Base-by-base conservation (phyloP, 2,113 vertebrate species). In the Prietella phreatophila region DNA sequence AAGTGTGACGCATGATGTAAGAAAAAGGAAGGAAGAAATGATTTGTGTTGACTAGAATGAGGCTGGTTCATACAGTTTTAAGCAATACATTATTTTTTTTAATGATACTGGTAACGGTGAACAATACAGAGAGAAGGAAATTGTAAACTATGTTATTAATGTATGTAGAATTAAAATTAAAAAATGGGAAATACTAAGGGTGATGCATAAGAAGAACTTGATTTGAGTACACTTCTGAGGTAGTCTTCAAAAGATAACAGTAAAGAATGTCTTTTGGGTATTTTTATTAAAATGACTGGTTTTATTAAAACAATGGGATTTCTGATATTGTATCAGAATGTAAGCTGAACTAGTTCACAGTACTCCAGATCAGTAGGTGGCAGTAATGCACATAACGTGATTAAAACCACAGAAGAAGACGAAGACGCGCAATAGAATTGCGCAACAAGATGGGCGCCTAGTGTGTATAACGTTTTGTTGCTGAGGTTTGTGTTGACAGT, bases 381-480 rank as follows among this genome's bases (percentile, higher is more conserved):
- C 56, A 4, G 80, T 82, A 82, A 82, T 13, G 20, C 10, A 27
- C 11, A 4, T 55, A 30, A 3, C 30, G 9, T 33, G 0, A 4
- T 55, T n/a, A 79, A 30, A 17, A 50, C 42, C 5, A 50, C 42
- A 15, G 20, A 61, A 61, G 13, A 67, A 30, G 25, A 27, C 2
- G 25, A 27, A 63, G 25, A 1, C 11, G 1, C 11, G 27, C 0
- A 8, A 2, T 14, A 14, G 22, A 79, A 22, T 81, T 60, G 55
- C 55, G 30, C 10, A 36, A 58, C 88, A 95, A 93, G 0, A 95
- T 95, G 94, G 95, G 92, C 2, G 89, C 71, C 10, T 47, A 76
- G 76, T 50, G 6, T 50, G 5, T 25, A 80, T 1, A n/a, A 2
- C 50, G 15, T 50, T 39, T 3, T 83, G 42, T 25, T 76, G 30